A percentile compares a stretch with the other conserved stretches of the same genome.
These are phyloP conservation scores for Mythimna albipuncta DNA, from an alignment of 2,888 invertebrate genomes.

Conservation along the genomic window DNA sequence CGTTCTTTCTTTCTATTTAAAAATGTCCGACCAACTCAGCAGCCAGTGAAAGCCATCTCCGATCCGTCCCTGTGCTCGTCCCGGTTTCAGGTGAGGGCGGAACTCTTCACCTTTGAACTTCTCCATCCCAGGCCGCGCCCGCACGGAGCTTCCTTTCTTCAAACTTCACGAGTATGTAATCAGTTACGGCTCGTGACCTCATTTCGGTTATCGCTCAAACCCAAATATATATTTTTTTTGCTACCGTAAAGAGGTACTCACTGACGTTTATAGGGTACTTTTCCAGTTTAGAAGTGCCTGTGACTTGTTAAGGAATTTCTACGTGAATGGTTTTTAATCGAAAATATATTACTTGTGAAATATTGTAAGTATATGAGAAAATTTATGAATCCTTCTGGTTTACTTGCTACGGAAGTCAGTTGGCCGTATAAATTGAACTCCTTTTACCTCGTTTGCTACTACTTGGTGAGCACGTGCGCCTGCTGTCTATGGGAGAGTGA, in stretches of 20 bases:
- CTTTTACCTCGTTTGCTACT: not conserved
- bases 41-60: slow-evolving; percentile 2
- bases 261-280: slow-evolving; percentile 16
- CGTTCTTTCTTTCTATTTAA: too few relatives aligned
- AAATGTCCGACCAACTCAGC: not conserved
- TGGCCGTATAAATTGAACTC: not conserved
- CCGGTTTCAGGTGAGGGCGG: slow-evolving; percentile 60
- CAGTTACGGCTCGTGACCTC: slow-evolving; percentile 73
- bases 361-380: not conserved
- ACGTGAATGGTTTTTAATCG: slow-evolving; percentile 4
- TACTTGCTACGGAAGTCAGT: not conserved
- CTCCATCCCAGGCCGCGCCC: slow-evolving; percentile 64
- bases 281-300: slow-evolving; percentile 10
- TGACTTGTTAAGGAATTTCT: slow-evolving; percentile 18
- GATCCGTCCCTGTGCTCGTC: slow-evolving; percentile 57
- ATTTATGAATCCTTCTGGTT: not conserved
- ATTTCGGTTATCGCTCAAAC: slow-evolving; percentile 64
- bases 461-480: not conserved
- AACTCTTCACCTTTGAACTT: slow-evolving; percentile 76
- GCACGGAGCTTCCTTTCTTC: slow-evolving; percentile 59
- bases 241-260: slow-evolving; percentile 34
- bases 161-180: slow-evolving; percentile 68
- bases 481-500: not conserved
- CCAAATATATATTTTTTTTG: slow-evolving; percentile 55
- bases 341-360: not conserved